These are phyloP conservation scores for Apoderus coryli DNA, from an alignment of 2,888 invertebrate species.

Conservation along the genomic window DNA sequence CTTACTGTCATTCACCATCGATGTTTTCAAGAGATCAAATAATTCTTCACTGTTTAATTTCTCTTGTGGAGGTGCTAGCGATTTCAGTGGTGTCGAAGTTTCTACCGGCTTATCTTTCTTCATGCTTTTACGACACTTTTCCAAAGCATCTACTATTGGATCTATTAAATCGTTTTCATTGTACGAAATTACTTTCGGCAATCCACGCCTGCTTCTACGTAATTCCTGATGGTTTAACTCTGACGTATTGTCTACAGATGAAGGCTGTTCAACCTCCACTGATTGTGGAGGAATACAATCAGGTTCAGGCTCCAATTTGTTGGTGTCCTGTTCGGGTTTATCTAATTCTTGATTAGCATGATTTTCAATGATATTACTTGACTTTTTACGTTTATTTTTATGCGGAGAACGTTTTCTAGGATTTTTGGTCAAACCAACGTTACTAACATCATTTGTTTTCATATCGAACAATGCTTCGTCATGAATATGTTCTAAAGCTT, in stretches of 20 bases:
- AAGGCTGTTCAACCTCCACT: slow-evolving; percentile 5
- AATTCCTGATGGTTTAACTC: slow-evolving; percentile 19
- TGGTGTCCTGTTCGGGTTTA: slow-evolving; percentile 5
- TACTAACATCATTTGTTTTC: slow-evolving; percentile 14
- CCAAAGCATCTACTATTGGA: slow-evolving; percentile 21
- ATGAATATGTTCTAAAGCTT: slow-evolving; percentile 22
- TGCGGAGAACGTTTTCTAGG: neutral
- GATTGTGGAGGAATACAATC: slow-evolving; percentile 1
- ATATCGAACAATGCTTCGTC: slow-evolving; percentile 20
- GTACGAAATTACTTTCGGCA: slow-evolving; percentile 24
- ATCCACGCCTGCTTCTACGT: slow-evolving; percentile 21
- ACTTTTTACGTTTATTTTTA: slow-evolving; percentile 1
- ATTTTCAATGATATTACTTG: neutral
- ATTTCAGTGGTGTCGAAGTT: neutral
- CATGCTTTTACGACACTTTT: slow-evolving; percentile 13
- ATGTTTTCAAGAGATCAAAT: slow-evolving; percentile 24
- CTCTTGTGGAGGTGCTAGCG: slow-evolving; percentile 14
- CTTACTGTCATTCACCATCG: slow-evolving; percentile 17
- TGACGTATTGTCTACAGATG: slow-evolving; percentile 1
- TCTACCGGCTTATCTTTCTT: slow-evolving; percentile 12
- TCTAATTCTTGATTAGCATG: neutral
- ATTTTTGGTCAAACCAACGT: too few species aligned
- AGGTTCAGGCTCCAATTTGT: too few species aligned
- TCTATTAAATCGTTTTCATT: slow-evolving; percentile 25
- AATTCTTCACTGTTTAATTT: slow-evolving; percentile 23